phyloP scores from a whole-genome alignment of 2,888 invertebrate genomes.

The Liposcelis brunnea region DNA sequence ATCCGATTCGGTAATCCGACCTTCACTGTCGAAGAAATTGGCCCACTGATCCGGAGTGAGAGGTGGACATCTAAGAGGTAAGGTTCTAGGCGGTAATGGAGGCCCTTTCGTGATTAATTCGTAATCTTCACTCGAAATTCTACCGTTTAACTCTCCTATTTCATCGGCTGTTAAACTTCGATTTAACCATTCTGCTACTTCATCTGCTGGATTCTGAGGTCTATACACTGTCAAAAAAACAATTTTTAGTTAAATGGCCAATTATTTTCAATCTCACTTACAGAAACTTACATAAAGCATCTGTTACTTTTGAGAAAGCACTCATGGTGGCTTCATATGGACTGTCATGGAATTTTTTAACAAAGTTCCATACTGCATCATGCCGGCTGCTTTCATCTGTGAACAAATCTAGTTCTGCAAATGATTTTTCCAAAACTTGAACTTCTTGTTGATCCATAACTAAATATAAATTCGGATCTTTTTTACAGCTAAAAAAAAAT shows the following conservation, averaged over 20 bases:
- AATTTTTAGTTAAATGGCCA: conserved; percentile 12
- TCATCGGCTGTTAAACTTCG: conserved; percentile 21
- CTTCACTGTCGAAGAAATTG: conserved; percentile 59
- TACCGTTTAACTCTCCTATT: conserved; percentile 10
- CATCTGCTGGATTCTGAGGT: conserved; percentile 28
- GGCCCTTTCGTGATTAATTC: conserved; percentile 45
- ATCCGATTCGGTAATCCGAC: conserved; percentile 59
- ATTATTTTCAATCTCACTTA: conserved; percentile 17
- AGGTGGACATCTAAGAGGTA: conserved; percentile 50
- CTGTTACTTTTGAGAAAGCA: conserved; percentile 72
- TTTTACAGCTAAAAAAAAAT: conserved; percentile 37
- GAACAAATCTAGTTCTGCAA: conserved; percentile 72
- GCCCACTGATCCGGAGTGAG: conserved; percentile 67
- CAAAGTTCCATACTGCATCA: conserved; percentile 46
- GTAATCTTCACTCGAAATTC: conserved; percentile 46
- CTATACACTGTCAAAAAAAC: conserved; percentile 14
- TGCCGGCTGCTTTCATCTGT: conserved; percentile 41
- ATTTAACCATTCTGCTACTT: conserved; percentile 42
- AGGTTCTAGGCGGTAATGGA: conserved; percentile 50
- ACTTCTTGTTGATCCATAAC: conserved; percentile 48
- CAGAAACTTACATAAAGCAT: conserved; percentile 46
- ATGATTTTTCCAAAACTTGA: conserved; percentile 61
- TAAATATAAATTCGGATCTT: conserved; percentile 52
- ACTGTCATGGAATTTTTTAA: conserved; percentile 40
- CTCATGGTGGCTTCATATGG: conserved; percentile 73